Base-by-base conservation (phyloP, 2,113 vertebrate genomes). In the Anseranas semipalmata region DNA sequence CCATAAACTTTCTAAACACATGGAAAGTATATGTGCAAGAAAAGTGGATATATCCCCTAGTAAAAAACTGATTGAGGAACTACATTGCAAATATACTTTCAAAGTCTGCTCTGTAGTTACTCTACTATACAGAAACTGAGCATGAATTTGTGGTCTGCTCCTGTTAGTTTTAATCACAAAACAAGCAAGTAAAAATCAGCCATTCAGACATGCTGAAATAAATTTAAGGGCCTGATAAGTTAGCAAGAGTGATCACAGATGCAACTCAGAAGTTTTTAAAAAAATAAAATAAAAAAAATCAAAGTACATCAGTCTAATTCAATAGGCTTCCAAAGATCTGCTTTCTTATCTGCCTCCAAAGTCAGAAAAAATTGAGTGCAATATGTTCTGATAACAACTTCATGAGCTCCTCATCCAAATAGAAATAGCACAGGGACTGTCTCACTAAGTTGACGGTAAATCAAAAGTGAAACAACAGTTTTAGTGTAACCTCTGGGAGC, bases 101-200 rank as follows among this genome's bases (percentile, higher is more conserved):
- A 95, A 95, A 92, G 91, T 68, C 68, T 84, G 32, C 41, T 80
- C 30, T 71, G 80, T 77, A 90, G 63, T 97, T 95, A 63, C 33
- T 72, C 30, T 68, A 19, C 80, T 93, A 39, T 78, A 85, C 71
- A 50, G 70, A 91, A 95, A 82, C 87, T 75, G 73, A 87, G 66
- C 70, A 68, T 85, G 87, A 91, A 68, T 76, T 62, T 94, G 70
- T 93, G 89, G 70, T 82, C 85, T 94, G 70, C 27, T 67, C 37
- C 72, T 41, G 65, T 85, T 87, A 84, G 55, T 71, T 90, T 95
- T 81, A 90, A 89, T 93, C 84, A 89, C 58, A 94, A 93, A 93
- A 53, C 81, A 94, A 75, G 62, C 58, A 95, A 96, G 91, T 89
- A 89, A 94, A 94, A 91, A 87, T 56, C 77, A 95, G 62, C 70